Conservation (phyloP, 2,797 vertebrate species). For the Sphaeramia orbicularis region DNA sequence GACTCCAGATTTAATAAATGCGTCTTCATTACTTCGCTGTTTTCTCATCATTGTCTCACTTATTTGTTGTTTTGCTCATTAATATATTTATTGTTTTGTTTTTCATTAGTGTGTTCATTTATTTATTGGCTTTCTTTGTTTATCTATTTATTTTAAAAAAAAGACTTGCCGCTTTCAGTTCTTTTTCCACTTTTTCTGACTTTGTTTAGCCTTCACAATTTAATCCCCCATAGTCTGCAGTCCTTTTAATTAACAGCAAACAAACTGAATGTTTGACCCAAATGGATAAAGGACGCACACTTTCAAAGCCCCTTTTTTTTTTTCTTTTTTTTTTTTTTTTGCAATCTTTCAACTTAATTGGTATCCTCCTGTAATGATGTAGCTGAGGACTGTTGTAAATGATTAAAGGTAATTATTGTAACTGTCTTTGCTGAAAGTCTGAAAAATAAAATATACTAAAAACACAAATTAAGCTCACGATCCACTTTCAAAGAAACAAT, state of each 20-base stretch:
- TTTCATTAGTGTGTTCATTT: background rate
- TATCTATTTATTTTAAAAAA: slow-evolving; percentile 30
- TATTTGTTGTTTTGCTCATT: background rate
- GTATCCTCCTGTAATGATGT: slow-evolving; percentile 4
- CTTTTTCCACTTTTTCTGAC: background rate
- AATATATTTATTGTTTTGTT: background rate
- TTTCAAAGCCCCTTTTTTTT: too few relatives aligned
- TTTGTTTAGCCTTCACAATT: slow-evolving; percentile 10
- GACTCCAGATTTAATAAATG: too few relatives aligned
- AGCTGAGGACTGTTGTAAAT: slow-evolving; percentile 7
- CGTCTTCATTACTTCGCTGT: too few relatives aligned
- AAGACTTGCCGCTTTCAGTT: slow-evolving; percentile 11
- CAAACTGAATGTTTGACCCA: slow-evolving; percentile 6
- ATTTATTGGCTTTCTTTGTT: slow-evolving; percentile 24
- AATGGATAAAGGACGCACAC: slow-evolving; percentile 9
- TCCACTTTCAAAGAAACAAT: too few relatives aligned
- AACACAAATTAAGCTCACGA: too few relatives aligned
- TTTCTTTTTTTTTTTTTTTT: background rate
- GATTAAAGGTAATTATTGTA: slow-evolving; percentile 20
- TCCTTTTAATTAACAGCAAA: slow-evolving; percentile 17
- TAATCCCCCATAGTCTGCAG: background rate
- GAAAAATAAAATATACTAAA: too few relatives aligned
- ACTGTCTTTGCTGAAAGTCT: background rate
- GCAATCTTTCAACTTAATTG: slow-evolving; percentile 7
- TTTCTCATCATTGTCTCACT: background rate